These are phyloP conservation scores for Plutella xylostella DNA, from an alignment of 2,888 invertebrate species.

Conservation along the genomic window DNA sequence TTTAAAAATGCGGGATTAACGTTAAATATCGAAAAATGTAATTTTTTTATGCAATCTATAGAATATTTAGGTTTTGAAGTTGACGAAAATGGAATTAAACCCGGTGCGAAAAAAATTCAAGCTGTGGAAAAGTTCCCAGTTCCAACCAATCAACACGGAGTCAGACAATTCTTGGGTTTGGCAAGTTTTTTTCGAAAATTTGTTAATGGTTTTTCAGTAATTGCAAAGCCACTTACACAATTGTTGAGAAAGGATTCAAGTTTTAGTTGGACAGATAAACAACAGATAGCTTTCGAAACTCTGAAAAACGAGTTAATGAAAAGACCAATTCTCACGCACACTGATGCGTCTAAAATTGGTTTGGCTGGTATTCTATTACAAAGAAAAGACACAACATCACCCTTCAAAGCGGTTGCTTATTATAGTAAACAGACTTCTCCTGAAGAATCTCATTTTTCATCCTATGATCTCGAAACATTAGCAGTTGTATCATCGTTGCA, in stretches of 20 bases:
- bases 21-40: conserved; percentile 20
- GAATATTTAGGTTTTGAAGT: conserved; percentile 21
- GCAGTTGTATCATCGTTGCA: conserved; percentile 27
- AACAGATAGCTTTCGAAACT: conserved; percentile 17
- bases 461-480: conserved; percentile 30
- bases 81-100: conserved; percentile 12
- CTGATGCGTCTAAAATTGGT: conserved; percentile 25
- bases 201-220: conserved; percentile 17
- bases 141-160: conserved; percentile 17
- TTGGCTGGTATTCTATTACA: conserved; percentile 26
- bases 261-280: conserved; percentile 15
- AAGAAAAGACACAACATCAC: conserved; percentile 4
- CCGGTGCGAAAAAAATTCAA: conserved; percentile 16
- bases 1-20: conserved; percentile 16
- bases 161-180: conserved; percentile 19
- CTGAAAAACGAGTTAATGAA: conserved; percentile 18
- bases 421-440: conserved; percentile 25
- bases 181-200: conserved; percentile 20
- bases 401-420: conserved; percentile 23
- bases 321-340: conserved; percentile 15
- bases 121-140: conserved; percentile 16
- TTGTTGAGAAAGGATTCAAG: conserved; percentile 16
- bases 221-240: conserved; percentile 17
- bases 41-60: conserved; percentile 17
- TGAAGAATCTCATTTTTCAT: conserved; percentile 26